Evolutionary conservation across 2,888 invertebrate genomes (phyloP), one percentile per base, ranked within the genome.

Genomic region (Venustoraphidia nigricollis): DNA sequence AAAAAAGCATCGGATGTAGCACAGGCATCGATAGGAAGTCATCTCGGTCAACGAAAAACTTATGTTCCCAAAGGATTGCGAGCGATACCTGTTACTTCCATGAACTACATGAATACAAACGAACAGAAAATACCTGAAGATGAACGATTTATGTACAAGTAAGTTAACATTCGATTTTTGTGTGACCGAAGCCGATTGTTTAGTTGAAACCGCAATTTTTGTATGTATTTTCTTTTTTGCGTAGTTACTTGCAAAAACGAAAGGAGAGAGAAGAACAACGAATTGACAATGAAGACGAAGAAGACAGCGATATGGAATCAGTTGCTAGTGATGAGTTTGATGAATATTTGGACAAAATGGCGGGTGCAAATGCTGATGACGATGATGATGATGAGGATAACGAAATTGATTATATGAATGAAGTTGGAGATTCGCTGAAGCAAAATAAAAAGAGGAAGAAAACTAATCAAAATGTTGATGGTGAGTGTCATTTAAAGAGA

Each of bases 91-190:
- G 83, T 93, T 0, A 84, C 79, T 54, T 87, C 85, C 0, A 66
- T 77, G 0, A 67, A 74, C 0, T 90, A 86, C 62, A 57, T 87
- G 10, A 78, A 78, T 52, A 76, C 79, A 51, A 78, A 75, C 2
- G 76, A 76, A 49, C 68, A 73, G 41, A 79, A 78, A 53, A 85
- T 96, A 58, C 95, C 95, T 0, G 88, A 87, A 0, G 96, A 97
- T 58, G 96, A 97, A 65, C 71, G 76, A 51, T 94, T 87, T 64
- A 72, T 92, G 55, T 84, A 89, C 60, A 77, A 76, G 73, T 86
- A 66, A 68, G 72, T 66, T n/a, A 17, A 17, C 17, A 3, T 17
- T 17, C 17, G 17, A 17, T 17, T 17, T 17, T 2, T 17, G 2
- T 17, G 17, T 17, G 17, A 4, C 4, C 17, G 17, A 17, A 17